Conservation (phyloP, 2,113 vertebrate genomes). For the Sapajus apella region DNA sequence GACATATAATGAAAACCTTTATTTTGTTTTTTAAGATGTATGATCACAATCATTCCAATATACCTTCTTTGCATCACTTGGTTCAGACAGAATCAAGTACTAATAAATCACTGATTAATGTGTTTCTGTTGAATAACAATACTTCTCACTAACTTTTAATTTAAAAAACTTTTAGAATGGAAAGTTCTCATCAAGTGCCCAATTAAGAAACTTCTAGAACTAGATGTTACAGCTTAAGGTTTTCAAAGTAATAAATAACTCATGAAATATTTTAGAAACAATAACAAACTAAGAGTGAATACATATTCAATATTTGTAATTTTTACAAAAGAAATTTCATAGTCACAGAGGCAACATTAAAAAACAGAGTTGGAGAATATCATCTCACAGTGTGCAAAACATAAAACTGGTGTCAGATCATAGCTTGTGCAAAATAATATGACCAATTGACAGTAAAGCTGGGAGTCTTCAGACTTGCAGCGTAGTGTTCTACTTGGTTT, state of each 20-base stretch:
- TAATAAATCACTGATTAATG: not conserved
- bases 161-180: not conserved
- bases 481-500: not conserved
- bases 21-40: not conserved
- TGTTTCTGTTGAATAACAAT: not conserved
- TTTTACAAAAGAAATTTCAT: conserved; percentile 30
- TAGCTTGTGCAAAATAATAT: not conserved
- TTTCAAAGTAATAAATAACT: conserved; percentile 23
- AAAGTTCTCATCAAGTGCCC: not conserved
- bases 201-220: conserved; percentile 27
- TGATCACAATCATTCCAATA: not conserved
- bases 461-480: not conserved
- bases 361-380: not conserved
- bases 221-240: not conserved
- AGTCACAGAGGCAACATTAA: not conserved
- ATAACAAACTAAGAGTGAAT: conserved; percentile 17
- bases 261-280: conserved; percentile 31
- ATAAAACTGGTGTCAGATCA: not conserved
- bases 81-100: conserved; percentile 14
- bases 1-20: not conserved
- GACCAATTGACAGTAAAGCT: not conserved
- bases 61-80: not conserved
- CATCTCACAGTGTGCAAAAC: not conserved
- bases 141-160: not conserved
- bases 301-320: not conserved